These are phyloP conservation scores for Notodonta ziczac DNA, from an alignment of 2,888 invertebrate species.

Conservation along the genomic window DNA sequence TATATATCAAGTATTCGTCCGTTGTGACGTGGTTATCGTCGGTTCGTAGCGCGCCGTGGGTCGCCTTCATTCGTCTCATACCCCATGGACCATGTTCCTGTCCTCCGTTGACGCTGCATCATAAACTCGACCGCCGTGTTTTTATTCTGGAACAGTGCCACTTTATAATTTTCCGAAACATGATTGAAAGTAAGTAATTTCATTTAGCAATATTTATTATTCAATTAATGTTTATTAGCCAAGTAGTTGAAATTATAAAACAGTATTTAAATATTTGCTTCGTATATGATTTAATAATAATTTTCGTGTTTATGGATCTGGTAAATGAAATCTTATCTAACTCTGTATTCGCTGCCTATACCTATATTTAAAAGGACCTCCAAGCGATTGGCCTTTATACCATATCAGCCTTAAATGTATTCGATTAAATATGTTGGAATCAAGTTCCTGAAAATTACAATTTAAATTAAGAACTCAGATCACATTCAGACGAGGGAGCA, in stretches of 20 bases:
- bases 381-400: too few species aligned
- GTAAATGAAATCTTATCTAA: too few species aligned
- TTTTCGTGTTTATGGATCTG: too few species aligned
- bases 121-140: conserved; percentile 13
- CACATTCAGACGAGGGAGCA: too few species aligned
- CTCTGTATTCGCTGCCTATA: too few species aligned
- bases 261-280: too few species aligned
- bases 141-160: conserved; percentile 5
- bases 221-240: too few species aligned
- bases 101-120: conserved; percentile 24
- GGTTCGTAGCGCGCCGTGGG: conserved; percentile 9
- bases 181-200: conserved; percentile 32
- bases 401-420: too few species aligned
- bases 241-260: too few species aligned
- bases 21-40: conserved; percentile 46
- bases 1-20: conserved; percentile 49
- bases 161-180: conserved; percentile 16
- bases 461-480: background rate
- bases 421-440: too few species aligned
- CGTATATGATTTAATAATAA: too few species aligned
- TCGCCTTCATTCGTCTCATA: conserved; percentile 33
- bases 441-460: background rate
- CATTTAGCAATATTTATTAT: background rate
- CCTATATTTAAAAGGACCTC: too few species aligned
- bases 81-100: conserved; percentile 34